Conservation (phyloP, 2,113 vertebrate genomes). For the Brachyhypopomus occidentalis region DNA sequence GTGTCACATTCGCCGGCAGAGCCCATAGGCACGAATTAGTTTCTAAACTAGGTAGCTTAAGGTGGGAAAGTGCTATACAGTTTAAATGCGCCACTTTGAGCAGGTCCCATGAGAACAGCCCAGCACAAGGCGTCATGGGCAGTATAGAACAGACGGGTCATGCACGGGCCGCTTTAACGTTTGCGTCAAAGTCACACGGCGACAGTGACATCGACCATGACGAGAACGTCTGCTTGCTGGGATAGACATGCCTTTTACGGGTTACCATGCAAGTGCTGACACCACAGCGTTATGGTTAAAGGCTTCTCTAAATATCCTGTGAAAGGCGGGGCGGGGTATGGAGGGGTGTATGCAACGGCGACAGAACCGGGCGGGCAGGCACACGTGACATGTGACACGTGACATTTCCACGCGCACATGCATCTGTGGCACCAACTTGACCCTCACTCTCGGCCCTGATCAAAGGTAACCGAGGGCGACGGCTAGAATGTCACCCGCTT, state of each 20-base stretch:
- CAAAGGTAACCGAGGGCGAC: constrained; percentile 60
- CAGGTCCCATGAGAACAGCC: not conserved
- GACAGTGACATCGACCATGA: not conserved
- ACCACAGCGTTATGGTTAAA: too few species aligned
- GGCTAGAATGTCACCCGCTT: constrained; percentile 59
- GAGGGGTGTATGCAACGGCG: too few species aligned
- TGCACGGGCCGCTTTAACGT: too few species aligned
- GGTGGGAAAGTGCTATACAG: constrained; percentile 36
- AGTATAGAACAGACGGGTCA: constrained; percentile 50
- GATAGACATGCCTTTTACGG: not conserved
- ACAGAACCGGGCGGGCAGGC: not conserved
- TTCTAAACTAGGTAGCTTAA: constrained; percentile 49
- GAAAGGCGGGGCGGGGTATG: too few species aligned
- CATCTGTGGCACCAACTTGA: constrained; percentile 58
- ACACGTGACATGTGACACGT: not conserved
- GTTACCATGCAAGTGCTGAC: not conserved
- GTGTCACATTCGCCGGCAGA: constrained; percentile 47
- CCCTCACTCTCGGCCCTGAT: constrained; percentile 52
- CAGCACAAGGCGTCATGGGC: constrained; percentile 67
- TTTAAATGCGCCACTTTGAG: constrained; percentile 23
- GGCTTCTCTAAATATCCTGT: too few species aligned
- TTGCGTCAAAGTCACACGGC: too few species aligned
- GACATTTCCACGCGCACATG: constrained; percentile 53
- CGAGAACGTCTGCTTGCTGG: not conserved
- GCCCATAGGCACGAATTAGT: constrained; percentile 47